phyloP scores from a whole-genome alignment of 1,140 invertebrate species.

The Streblospio benedicti region DNA sequence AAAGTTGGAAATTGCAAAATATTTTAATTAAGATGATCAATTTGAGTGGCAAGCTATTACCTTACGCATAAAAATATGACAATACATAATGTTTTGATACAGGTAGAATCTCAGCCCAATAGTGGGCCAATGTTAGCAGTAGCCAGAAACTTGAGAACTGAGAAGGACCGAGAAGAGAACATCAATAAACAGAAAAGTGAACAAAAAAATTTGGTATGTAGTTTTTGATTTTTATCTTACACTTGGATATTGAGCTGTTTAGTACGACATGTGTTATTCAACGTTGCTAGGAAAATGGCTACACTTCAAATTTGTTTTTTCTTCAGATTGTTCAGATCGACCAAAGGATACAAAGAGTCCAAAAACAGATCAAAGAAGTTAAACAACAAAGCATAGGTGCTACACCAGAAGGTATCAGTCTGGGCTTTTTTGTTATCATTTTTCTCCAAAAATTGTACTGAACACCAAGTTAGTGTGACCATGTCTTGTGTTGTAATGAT shows the following conservation, averaged over 20 bases:
- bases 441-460: neutral
- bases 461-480: neutral
- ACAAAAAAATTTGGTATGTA: slow-evolving; percentile 49
- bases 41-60: neutral
- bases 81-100: neutral
- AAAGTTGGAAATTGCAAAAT: neutral
- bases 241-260: no score
- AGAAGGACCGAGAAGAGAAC: slow-evolving; percentile 64
- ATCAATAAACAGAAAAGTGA: slow-evolving; percentile 56
- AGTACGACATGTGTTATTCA: no score
- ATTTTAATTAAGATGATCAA: neutral
- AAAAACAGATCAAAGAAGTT: slow-evolving; percentile 54
- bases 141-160: slow-evolving; percentile 59
- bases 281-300: no score
- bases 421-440: neutral
- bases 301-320: slow-evolving; percentile 2
- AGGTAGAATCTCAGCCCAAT: slow-evolving; percentile 52
- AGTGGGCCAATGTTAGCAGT: slow-evolving; percentile 56
- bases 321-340: slow-evolving; percentile 49
- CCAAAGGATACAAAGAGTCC: slow-evolving; percentile 51
- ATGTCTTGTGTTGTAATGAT: neutral
- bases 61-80: neutral
- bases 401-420: slow-evolving; percentile 49
- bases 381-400: slow-evolving; percentile 51
- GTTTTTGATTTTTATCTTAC: neutral